phyloP scores from a whole-genome alignment of 1,140 invertebrate species.

The Phortica variegata region DNA sequence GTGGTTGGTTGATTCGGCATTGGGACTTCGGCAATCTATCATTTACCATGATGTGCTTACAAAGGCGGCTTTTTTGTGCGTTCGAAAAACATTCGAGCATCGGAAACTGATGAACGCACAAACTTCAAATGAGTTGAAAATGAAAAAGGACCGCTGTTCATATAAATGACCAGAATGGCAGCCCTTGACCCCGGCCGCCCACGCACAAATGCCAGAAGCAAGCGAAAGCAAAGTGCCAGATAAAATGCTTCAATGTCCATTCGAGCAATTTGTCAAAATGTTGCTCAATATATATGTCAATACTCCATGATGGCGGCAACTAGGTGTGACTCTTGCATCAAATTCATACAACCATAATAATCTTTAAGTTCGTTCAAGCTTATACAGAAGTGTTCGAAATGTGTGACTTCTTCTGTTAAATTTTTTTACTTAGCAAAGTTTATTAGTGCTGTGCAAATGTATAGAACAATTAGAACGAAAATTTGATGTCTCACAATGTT shows the following conservation, averaged over 20 bases:
- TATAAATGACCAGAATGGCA: conserved; percentile 56
- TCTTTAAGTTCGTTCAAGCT: too few species aligned
- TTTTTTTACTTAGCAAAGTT: too few species aligned
- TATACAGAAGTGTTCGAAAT: too few species aligned
- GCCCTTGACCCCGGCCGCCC: conserved; percentile 44
- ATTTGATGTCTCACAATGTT: too few species aligned
- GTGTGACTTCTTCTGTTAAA: too few species aligned
- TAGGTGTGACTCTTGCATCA: conserved; percentile 33
- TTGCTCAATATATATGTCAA: too few species aligned
- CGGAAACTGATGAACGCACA: background rate
- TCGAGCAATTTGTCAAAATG: conserved; percentile 55
- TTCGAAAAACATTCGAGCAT: conserved; percentile 36
- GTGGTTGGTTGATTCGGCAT: conserved; percentile 51
- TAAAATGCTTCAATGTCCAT: conserved; percentile 57
- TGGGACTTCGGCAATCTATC: conserved; percentile 55
- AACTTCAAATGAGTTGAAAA: conserved; percentile 32
- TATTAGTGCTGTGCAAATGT: too few species aligned
- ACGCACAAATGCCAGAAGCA: conserved; percentile 24
- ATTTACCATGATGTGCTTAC: conserved; percentile 52
- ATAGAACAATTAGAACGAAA: too few species aligned
- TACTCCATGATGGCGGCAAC: too few species aligned
- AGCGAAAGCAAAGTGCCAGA: conserved; percentile 46
- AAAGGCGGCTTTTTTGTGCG: conserved; percentile 45
- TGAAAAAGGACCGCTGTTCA: conserved; percentile 53
- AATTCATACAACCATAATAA: conserved; percentile 12